These are phyloP conservation scores for Drosophila meridionalis DNA, from an alignment of 2,888 invertebrate genomes.

Conservation along the genomic window DNA sequence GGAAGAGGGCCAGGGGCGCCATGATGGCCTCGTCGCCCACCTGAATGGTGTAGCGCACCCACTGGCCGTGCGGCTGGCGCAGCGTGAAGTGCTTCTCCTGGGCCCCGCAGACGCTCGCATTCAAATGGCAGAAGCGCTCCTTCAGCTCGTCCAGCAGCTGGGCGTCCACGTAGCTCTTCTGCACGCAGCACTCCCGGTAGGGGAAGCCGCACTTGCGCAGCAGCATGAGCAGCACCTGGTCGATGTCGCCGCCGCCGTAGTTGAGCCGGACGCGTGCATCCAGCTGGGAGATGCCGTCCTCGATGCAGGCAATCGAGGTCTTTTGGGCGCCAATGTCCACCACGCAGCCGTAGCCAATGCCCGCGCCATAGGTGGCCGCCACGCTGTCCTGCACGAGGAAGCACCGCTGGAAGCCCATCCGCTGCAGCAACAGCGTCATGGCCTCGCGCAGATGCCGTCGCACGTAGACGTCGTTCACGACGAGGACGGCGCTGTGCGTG, in stretches of 20 bases:
- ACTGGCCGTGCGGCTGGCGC: constrained; percentile 86
- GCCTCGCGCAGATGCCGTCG: constrained; percentile 93
- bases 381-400: constrained; percentile 89
- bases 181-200: constrained; percentile 91
- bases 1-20: constrained; percentile 94
- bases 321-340: constrained; percentile 98
- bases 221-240: constrained; percentile 94
- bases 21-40: constrained; percentile 96
- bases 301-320: constrained; percentile 97
- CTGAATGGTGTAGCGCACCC: constrained; percentile 90
- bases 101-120: constrained; percentile 94
- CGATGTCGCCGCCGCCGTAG: constrained; percentile 96
- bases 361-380: constrained; percentile 93
- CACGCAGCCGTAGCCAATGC: constrained; percentile 94
- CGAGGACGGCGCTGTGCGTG: constrained; percentile 93
- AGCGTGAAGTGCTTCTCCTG: constrained; percentile 92
- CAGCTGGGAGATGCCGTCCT: constrained; percentile 97
- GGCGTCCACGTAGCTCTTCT: constrained; percentile 91
- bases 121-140: constrained; percentile 95
- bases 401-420: constrained; percentile 94
- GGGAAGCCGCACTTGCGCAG: constrained; percentile 96
- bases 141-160: constrained; percentile 93
- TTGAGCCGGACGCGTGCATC: constrained; percentile 93
- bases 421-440: constrained; percentile 91
- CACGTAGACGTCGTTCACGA: constrained; percentile 96